phyloP scores from a whole-genome alignment of 2,113 vertebrate species.

The Neodon shergylaensis region DNA sequence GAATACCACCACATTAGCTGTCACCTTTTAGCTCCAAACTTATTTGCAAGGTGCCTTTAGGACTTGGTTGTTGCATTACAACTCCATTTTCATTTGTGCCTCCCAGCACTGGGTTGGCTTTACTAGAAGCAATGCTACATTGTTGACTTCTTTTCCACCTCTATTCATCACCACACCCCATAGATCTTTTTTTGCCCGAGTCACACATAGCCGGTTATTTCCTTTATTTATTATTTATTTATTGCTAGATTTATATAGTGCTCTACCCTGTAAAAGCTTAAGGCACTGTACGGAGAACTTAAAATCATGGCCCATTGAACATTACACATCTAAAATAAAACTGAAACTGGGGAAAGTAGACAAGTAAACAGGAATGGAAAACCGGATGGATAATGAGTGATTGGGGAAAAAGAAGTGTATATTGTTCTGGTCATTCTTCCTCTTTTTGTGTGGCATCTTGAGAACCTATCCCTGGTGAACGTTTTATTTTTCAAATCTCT shows the following conservation, averaged over 20 bases:
- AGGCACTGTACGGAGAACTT: slow-evolving; percentile 56
- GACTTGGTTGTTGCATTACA: slow-evolving; percentile 24
- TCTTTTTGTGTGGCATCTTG: background rate
- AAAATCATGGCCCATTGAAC: slow-evolving; percentile 40
- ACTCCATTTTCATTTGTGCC: slow-evolving; percentile 60
- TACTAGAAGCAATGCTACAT: slow-evolving; percentile 27
- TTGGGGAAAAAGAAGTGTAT: background rate
- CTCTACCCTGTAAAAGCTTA: slow-evolving; percentile 64
- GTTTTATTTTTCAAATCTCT: background rate
- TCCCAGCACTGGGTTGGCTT: slow-evolving; percentile 36
- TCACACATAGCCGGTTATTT: slow-evolving; percentile 62
- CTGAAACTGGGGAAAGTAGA: slow-evolving; percentile 44
- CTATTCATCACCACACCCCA: slow-evolving; percentile 24
- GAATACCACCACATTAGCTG: background rate
- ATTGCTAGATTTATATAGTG: slow-evolving; percentile 72
- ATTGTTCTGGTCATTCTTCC: background rate
- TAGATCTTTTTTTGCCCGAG: slow-evolving; percentile 50
- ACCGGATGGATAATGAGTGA: slow-evolving; percentile 32
- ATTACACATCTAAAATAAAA: slow-evolving; percentile 68
- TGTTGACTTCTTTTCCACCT: slow-evolving; percentile 65
- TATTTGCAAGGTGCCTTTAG: slow-evolving; percentile 53
- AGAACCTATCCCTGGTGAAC: background rate
- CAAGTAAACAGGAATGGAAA: slow-evolving; percentile 55
- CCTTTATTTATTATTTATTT: slow-evolving; percentile 73
- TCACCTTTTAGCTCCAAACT: slow-evolving; percentile 44